A percentile compares a stretch with the other conserved stretches of the same genome.
These are phyloP conservation scores for Tridacna crocea DNA, from an alignment of 2,888 invertebrate species.

Conservation along the genomic window DNA sequence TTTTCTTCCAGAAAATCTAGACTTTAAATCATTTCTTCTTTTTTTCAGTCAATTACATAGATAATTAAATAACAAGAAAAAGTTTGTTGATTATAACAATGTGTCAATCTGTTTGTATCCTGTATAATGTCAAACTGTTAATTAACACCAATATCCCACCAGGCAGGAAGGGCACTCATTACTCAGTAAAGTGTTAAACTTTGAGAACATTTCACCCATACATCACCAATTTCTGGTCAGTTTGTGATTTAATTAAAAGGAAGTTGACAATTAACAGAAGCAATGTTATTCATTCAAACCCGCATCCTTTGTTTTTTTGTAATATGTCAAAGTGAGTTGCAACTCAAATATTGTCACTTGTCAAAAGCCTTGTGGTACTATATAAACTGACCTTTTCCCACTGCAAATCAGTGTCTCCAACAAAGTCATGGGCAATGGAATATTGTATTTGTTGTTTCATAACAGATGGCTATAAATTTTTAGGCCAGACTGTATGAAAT, in stretches of 20 bases:
- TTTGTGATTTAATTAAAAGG: constrained; percentile 22
- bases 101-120: background rate
- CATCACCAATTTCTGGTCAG: constrained; percentile 18
- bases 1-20: no score
- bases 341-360: constrained; percentile 50
- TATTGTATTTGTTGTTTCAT: no score
- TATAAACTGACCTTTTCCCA: no score
- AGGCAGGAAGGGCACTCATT: constrained; percentile 7
- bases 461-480: no score
- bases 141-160: constrained; percentile 14
- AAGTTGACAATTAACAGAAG: constrained; percentile 38
- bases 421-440: no score
- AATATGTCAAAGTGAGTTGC: constrained; percentile 29
- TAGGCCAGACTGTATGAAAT: no score
- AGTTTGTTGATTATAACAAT: background rate
- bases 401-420: no score
- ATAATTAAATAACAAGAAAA: no score
- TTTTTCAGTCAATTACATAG: no score
- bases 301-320: constrained; percentile 8
- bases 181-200: constrained; percentile 7
- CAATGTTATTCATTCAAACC: constrained; percentile 18
- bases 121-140: constrained; percentile 19
- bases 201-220: constrained; percentile 29
- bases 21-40: no score
- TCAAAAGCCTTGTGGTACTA: constrained; percentile 9